Evolutionary conservation across 2,113 vertebrate genomes (phyloP).

Genomic region (Prinia subflava): DNA sequence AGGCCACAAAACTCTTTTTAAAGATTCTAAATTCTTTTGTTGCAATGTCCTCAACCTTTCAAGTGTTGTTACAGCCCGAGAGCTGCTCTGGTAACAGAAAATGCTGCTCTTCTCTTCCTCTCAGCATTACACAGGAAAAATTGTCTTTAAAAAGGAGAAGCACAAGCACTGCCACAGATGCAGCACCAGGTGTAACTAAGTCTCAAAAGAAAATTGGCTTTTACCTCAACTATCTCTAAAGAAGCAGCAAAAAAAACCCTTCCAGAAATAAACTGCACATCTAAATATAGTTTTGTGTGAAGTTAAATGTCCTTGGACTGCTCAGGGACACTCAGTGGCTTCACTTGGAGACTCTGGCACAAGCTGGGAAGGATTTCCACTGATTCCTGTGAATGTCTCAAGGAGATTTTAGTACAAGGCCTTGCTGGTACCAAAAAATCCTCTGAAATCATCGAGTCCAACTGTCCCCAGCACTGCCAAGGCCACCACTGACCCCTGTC

Average conservation of each 20-base stretch:
- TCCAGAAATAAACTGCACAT: background rate
- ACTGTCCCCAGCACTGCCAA: background rate
- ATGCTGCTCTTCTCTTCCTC: background rate
- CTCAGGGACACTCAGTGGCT: background rate
- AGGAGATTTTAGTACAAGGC: background rate
- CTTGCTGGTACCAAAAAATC: background rate
- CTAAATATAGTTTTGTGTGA: background rate
- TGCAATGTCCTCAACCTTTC: background rate
- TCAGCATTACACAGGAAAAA: background rate
- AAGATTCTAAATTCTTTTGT: background rate
- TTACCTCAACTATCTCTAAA: background rate
- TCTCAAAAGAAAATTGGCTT: background rate
- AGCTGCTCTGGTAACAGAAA: background rate
- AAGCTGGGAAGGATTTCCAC: background rate
- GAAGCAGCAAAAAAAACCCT: background rate
- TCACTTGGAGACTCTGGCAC: background rate
- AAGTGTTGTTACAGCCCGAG: background rate
- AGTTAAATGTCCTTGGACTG: background rate
- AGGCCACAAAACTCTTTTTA: background rate
- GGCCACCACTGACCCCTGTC: background rate
- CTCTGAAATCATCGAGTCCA: background rate
- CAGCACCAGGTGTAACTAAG: background rate
- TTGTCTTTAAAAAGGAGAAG: background rate
- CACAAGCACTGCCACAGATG: background rate
- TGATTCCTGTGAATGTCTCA: fast-evolving